Base-by-base conservation (phyloP, 1,140 invertebrate genomes). In the Platyura marginata region DNA sequence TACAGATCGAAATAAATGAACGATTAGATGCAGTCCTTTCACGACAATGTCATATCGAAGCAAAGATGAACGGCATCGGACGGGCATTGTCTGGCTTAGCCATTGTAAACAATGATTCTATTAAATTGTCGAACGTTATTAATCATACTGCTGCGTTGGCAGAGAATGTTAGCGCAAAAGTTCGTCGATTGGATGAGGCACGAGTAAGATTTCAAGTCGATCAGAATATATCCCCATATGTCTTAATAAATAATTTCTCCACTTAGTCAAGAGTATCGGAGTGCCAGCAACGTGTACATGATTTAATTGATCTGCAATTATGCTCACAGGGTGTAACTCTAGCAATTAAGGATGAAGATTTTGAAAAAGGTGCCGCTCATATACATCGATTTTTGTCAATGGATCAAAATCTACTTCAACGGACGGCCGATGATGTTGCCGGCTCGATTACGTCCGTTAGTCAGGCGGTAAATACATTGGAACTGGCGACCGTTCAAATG, bases 151-250 rank as follows among this genome's bases (percentile, higher is more conserved):
- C 91, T 34, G 71, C 75, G 22, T 65, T 96, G 40, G 91, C 92
- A 3, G 83, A 91, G 55, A 90, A 90, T 65, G 91, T 97, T 16
- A 95, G 90, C 57, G 82, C 83, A 21, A 96, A 97, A 81, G 93
- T 98, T 10, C 73, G 91, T 37, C 80, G 89, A 45, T 63, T 98
- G 19, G 95, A 99, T 68, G 65, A 86, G 38, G 91, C 91, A 1
- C 84, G 95, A 58, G 88, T 92, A 71, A 64, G 66, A 63, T 47
- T n/a, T n/a, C n/a, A n/a, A n/a, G n/a, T n/a, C n/a, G n/a, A n/a
- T n/a, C n/a, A n/a, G n/a, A 25, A n/a, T n/a, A n/a, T n/a, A n/a
- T n/a, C n/a, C n/a, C n/a, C n/a, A n/a, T n/a, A n/a, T n/a, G n/a
- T n/a, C n/a, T n/a, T n/a, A n/a, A 19, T 8, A 48, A 37, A 16